phyloP scores from a whole-genome alignment of 2,888 invertebrate genomes.

The Elysia crispata region DNA sequence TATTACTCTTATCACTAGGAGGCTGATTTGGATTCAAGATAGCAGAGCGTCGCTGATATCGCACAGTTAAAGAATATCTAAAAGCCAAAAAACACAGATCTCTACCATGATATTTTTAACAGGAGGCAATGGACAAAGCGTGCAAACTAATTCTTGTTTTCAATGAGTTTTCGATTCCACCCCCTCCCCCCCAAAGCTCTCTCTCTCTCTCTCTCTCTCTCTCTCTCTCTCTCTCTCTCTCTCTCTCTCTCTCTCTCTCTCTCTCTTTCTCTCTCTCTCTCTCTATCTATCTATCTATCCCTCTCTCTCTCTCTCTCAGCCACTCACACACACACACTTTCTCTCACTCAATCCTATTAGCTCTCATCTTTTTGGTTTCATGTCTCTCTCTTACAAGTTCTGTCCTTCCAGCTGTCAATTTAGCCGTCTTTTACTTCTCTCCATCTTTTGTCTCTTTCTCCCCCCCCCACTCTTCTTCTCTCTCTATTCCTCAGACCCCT shows the following conservation, averaged over 20 bases:
- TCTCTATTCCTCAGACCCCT: conserved; percentile 34
- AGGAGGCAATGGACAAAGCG: no score
- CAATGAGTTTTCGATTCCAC: neutral
- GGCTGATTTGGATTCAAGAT: no score
- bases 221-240: neutral
- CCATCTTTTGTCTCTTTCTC: neutral
- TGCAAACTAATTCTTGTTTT: no score
- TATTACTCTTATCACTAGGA: no score
- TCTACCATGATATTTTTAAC: no score
- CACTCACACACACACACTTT: neutral
- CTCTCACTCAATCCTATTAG: no score
- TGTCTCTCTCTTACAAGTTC: neutral
- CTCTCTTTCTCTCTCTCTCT: conserved; percentile 20
- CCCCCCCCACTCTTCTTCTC: neutral
- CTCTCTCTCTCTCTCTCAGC: conserved; percentile 1
- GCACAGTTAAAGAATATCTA: no score
- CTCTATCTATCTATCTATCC: conserved; percentile 24
- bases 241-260: neutral
- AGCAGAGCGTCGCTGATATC: no score
- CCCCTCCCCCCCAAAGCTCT: no score
- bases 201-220: neutral
- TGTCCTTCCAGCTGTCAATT: neutral
- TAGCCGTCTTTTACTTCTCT: neutral
- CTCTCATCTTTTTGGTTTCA: no score
- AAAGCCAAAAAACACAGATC: no score